Percentiles rank a stretch among this genome's conserved stretches.
phyloP scores from a whole-genome alignment of 2,797 vertebrate species.

The Mormyrops attenuatus region DNA sequence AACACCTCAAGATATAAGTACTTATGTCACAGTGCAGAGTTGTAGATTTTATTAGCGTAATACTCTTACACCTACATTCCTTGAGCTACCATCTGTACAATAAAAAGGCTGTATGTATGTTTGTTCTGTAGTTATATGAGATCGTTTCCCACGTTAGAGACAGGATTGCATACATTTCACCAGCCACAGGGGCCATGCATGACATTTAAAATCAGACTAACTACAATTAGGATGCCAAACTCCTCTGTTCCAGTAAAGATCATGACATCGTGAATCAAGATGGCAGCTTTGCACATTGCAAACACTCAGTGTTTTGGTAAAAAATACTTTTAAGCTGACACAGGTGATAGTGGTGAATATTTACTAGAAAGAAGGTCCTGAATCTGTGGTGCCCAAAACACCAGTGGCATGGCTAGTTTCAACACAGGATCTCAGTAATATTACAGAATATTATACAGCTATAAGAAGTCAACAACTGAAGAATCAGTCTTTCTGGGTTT shows the following conservation, averaged over 20 bases:
- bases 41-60: neutral
- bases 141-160: neutral
- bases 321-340: neutral
- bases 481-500: neutral
- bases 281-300: neutral
- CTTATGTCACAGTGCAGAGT: neutral
- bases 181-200: neutral
- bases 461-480: neutral
- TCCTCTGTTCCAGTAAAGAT: neutral
- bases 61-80: neutral
- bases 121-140: neutral
- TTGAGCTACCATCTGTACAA: neutral
- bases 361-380: neutral
- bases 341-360: neutral
- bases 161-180: neutral
- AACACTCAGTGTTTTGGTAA: neutral
- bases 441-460: neutral
- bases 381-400: neutral
- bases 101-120: neutral
- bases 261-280: neutral
- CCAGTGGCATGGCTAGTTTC: neutral
- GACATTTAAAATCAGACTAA: neutral
- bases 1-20: neutral
- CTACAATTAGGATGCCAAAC: neutral
- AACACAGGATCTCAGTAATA: neutral